Percentiles rank a stretch among this genome's conserved stretches.
These are phyloP conservation scores for Apodemus agrarius DNA, from an alignment of 2,797 vertebrate genomes.

Conservation along the genomic window DNA sequence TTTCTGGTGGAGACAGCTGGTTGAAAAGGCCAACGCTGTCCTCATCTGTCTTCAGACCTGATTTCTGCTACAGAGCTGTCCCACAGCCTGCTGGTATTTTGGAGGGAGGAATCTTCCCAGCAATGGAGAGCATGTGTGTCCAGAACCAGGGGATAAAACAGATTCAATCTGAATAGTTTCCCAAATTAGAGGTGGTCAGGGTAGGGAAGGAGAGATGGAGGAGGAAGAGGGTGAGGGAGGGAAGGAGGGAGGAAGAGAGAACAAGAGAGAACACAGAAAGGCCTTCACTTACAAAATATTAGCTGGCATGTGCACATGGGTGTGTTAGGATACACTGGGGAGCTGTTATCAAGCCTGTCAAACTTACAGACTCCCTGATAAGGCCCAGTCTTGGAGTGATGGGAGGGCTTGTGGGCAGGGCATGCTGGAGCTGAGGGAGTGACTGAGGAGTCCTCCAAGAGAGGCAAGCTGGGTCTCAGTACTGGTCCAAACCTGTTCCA, in stretches of 20 bases:
- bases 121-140: accelerated
- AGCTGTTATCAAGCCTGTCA: not conserved
- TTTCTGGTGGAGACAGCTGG: not conserved
- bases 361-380: not conserved
- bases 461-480: not conserved
- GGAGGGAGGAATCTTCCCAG: not conserved
- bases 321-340: not conserved
- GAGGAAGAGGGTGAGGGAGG: not conserved
- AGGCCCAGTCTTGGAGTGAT: not conserved
- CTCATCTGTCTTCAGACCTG: not conserved
- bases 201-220: too few species aligned
- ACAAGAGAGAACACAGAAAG: not conserved
- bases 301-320: not conserved
- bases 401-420: not conserved
- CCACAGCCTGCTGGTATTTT: not conserved
- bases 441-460: not conserved
- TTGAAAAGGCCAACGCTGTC: not conserved
- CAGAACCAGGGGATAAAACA: not conserved
- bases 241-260: accelerated
- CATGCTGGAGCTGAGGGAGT: not conserved
- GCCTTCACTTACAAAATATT: not conserved
- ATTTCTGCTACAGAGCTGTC: not conserved
- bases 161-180: not conserved
- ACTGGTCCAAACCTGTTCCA: not conserved
- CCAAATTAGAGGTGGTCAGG: not conserved